phyloP scores from a whole-genome alignment of 1,140 invertebrate species.

The Capitella teleta region DNA sequence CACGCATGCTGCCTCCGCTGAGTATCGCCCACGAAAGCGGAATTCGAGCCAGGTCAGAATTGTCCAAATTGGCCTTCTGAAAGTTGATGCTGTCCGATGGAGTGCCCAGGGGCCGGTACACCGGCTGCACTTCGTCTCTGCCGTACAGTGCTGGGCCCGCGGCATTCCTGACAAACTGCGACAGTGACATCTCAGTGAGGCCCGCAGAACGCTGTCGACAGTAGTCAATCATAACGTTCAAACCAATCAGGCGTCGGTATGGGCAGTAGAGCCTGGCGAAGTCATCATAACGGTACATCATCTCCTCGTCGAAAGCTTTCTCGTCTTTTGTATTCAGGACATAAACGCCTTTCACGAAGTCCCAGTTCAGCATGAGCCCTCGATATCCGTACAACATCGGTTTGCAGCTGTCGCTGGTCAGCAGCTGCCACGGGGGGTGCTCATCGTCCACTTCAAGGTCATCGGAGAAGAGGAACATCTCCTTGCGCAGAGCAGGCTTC shows the following conservation, averaged over 20 bases:
- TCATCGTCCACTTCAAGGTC: background rate
- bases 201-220: background rate
- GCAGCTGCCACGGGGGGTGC: constrained; percentile 9
- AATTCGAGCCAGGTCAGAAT: background rate
- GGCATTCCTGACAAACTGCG: background rate
- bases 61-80: background rate
- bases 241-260: constrained; percentile 6
- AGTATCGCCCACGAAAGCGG: background rate
- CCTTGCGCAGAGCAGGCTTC: constrained; percentile 11
- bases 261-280: constrained; percentile 10
- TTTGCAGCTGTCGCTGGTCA: background rate
- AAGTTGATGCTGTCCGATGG: background rate
- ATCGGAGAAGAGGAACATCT: background rate
- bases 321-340: constrained; percentile 6
- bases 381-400: constrained; percentile 12
- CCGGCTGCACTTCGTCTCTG: constrained; percentile 1
- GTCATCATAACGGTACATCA: constrained; percentile 5
- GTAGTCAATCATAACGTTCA: constrained; percentile 2
- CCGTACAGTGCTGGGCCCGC: background rate
- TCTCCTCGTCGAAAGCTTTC: constrained; percentile 4
- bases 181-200: background rate
- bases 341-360: constrained; percentile 8
- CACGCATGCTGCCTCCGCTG: background rate
- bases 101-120: constrained; percentile 7
- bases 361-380: constrained; percentile 9